These are phyloP conservation scores for Achlya flavicornis DNA, from an alignment of 2,888 invertebrate species.

Conservation along the genomic window DNA sequence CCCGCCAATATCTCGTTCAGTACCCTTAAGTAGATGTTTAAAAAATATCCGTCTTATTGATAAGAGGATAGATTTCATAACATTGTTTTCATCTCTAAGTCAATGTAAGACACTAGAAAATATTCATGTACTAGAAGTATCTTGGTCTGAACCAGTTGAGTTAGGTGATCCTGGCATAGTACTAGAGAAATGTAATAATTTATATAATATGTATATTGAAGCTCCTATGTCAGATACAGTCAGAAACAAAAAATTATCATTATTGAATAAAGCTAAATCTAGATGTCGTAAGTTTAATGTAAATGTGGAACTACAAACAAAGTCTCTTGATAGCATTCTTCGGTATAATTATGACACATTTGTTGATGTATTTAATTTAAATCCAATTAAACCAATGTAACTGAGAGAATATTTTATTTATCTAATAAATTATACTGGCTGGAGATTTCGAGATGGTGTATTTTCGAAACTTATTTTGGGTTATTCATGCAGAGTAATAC, in stretches of 20 bases:
- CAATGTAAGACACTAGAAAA: constrained; percentile 65
- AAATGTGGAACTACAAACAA: constrained; percentile 40
- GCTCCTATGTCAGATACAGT: constrained; percentile 41
- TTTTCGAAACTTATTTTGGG: no score
- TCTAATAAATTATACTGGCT: not conserved
- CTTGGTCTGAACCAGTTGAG: constrained; percentile 33
- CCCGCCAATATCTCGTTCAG: constrained; percentile 43
- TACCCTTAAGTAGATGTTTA: constrained; percentile 51
- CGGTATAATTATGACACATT: constrained; percentile 54
- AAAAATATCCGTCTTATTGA: constrained; percentile 65
- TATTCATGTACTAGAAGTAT: constrained; percentile 56
- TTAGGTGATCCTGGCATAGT: constrained; percentile 50
- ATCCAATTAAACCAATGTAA: constrained; percentile 51
- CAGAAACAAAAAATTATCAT: constrained; percentile 36
- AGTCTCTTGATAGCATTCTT: constrained; percentile 23
- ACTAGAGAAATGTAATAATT: constrained; percentile 56
- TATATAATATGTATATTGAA: constrained; percentile 58
- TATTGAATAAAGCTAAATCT: constrained; percentile 51
- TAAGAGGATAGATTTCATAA: constrained; percentile 53
- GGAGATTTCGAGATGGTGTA: no score
- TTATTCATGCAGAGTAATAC: no score
- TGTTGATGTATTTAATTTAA: constrained; percentile 57
- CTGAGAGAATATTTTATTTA: constrained; percentile 9
- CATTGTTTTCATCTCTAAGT: constrained; percentile 55
- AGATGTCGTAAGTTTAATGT: constrained; percentile 44